Evolutionary conservation across 2,797 vertebrate genomes (phyloP).

Genomic region (Danio albolineatus): DNA sequence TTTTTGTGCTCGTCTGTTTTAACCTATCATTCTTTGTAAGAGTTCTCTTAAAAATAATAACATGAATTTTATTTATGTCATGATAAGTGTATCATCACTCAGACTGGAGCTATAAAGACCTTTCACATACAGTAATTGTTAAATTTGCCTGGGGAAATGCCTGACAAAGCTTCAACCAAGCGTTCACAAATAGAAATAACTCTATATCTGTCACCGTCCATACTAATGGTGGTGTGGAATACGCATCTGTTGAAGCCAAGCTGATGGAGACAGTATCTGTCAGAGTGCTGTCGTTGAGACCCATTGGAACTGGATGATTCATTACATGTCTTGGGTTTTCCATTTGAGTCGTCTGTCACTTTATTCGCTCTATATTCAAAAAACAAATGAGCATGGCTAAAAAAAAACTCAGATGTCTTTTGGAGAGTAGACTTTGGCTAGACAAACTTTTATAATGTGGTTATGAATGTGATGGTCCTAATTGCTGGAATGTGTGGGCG

Average conservation of each 20-base stretch:
- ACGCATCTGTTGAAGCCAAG: background rate
- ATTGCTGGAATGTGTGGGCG: conserved; percentile 57
- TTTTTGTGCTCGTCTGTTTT: background rate
- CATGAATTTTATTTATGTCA: background rate
- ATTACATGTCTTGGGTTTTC: background rate
- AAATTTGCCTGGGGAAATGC: conserved; percentile 12
- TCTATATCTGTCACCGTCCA: background rate
- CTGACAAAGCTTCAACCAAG: conserved; percentile 3
- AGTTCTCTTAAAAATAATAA: background rate
- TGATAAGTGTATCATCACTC: background rate
- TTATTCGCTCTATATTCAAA: conserved; percentile 10
- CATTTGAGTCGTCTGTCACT: conserved; percentile 1
- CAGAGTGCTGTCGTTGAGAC: background rate
- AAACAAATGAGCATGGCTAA: background rate
- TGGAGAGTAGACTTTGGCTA: conserved; percentile 4
- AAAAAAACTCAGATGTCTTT: background rate
- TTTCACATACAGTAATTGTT: conserved; percentile 8
- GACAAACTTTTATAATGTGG: conserved; percentile 40
- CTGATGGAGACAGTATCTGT: conserved; percentile 17
- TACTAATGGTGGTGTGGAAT: background rate
- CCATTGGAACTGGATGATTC: background rate
- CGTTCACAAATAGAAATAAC: background rate
- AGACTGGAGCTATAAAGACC: background rate
- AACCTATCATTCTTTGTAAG: background rate
- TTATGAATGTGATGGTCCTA: conserved; percentile 44